Evolutionary conservation across 2,113 vertebrate genomes (phyloP).

Genomic region (Crotalus tigris): DNA sequence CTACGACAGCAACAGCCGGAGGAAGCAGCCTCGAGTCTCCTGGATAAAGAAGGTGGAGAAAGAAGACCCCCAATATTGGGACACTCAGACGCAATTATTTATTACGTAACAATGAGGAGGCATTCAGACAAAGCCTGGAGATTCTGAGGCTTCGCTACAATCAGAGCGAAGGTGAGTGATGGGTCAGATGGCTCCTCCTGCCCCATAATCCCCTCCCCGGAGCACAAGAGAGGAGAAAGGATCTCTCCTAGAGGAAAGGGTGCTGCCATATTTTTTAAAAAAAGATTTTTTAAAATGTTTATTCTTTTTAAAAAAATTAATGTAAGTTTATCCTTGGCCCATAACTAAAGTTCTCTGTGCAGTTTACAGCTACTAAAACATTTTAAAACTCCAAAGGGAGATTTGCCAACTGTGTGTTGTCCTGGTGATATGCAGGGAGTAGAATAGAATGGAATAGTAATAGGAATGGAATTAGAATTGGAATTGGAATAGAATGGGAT

Average conservation of each 20-base stretch:
- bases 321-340: too few relatives aligned
- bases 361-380: too few relatives aligned
- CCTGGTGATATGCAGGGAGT: not conserved
- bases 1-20: not conserved
- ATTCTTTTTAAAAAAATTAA: too few relatives aligned
- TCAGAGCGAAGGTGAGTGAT: not conserved
- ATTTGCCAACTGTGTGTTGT: not conserved
- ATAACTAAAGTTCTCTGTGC: too few relatives aligned
- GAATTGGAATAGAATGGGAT: too few relatives aligned
- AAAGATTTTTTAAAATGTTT: too few relatives aligned
- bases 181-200: not conserved
- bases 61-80: not conserved
- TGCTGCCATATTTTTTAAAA: too few relatives aligned
- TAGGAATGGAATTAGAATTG: too few relatives aligned
- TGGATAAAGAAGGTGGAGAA: not conserved
- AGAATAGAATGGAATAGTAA: too few relatives aligned
- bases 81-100: accelerated
- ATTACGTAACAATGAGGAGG: accelerated
- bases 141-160: not conserved
- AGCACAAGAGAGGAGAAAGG: not conserved
- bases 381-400: too few relatives aligned
- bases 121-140: accelerated
- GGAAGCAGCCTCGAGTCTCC: not conserved
- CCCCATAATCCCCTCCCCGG: not conserved
- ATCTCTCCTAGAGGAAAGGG: too few relatives aligned